Evolutionary conservation across 2,113 vertebrate species (phyloP), one percentile per base, ranked within the genome.

Genomic region (Lipotes vexillifer): DNA sequence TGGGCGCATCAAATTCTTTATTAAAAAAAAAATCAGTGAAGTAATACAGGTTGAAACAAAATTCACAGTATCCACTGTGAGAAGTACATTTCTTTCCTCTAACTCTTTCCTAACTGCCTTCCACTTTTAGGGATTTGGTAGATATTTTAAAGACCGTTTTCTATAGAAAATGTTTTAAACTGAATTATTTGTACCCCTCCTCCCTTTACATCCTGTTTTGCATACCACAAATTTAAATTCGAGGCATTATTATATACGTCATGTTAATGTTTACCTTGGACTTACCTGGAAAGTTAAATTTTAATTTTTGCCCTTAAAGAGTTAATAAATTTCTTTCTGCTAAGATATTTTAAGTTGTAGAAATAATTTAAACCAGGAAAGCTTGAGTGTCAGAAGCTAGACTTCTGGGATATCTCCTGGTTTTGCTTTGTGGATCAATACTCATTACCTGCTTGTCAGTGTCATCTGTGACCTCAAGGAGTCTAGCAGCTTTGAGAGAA

Each of bases 261-360:
- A 57, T 71, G 36, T 84, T 91, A 81, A 27, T 96, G 63, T 90
- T 95, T 83, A 80, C 12, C n/a, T 65, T 29, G 5, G 29, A 94
- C 69, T 68, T 92, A 93, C 29, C 49, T 93, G 59, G 29, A 90
- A 90, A 87, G 33, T 90, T 93, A 87, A 95, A 88, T 87, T 82
- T 4, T 91, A 25, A 59, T 72, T 88, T 92, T 95, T 94, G 2
- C 25, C 12, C 8, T 69, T 68, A 71, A 90, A 5, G 13, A 82
- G 18, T 66, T 66, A 90, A 21, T 84, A 78, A 25, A 44, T 90
- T 95, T 90, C 23, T 90, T 89, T 89, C 49, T 80, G 59, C 72
- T 89, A 68, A 88, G 14, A 1, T 86, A 77, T 65, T 63, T 81
- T 12, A 92, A 12, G 13, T 69, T 89, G 52, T 49, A 75, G 86